A percentile compares a stretch with the other conserved stretches of the same genome.
Conservation (phyloP, 2,113 vertebrate species). For the Thunnus maccoyii region DNA sequence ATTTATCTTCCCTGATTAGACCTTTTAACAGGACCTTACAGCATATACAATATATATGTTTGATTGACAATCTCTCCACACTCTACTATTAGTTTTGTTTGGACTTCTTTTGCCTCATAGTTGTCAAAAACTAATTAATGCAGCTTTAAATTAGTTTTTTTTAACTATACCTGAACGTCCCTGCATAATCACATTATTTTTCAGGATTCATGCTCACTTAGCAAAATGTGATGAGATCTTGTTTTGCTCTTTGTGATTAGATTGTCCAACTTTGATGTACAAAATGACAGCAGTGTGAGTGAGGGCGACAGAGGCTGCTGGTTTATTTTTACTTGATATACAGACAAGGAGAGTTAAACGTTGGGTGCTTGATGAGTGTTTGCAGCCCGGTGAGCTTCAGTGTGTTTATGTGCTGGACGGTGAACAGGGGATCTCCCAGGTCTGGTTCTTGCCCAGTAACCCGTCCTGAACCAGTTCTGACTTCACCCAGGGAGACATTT, state of each 20-base stretch:
- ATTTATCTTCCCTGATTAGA: too few relatives aligned
- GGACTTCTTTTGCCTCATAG: too few relatives aligned
- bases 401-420: not conserved
- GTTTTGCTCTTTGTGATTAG: not conserved
- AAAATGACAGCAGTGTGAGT: not conserved
- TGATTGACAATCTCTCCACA: too few relatives aligned
- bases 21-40: too few relatives aligned
- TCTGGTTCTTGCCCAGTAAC: slow-evolving; percentile 1
- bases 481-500: slow-evolving; percentile 29
- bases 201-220: too few relatives aligned
- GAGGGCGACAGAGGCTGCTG: not conserved
- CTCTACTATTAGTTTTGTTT: too few relatives aligned
- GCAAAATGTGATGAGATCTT: not conserved
- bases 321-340: slow-evolving; percentile 15
- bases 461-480: slow-evolving; percentile 19
- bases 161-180: too few relatives aligned
- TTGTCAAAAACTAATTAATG: too few relatives aligned
- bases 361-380: not conserved
- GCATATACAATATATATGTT: too few relatives aligned
- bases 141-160: too few relatives aligned
- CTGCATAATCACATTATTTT: too few relatives aligned
- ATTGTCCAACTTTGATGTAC: not conserved
- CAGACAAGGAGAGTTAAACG: not conserved
- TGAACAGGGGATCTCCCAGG: not conserved
- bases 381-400: too few relatives aligned